Percentiles rank a stretch among this genome's conserved stretches.
Conservation (phyloP, 2,888 invertebrate genomes). For the Caenorhabditis doughertyi region DNA sequence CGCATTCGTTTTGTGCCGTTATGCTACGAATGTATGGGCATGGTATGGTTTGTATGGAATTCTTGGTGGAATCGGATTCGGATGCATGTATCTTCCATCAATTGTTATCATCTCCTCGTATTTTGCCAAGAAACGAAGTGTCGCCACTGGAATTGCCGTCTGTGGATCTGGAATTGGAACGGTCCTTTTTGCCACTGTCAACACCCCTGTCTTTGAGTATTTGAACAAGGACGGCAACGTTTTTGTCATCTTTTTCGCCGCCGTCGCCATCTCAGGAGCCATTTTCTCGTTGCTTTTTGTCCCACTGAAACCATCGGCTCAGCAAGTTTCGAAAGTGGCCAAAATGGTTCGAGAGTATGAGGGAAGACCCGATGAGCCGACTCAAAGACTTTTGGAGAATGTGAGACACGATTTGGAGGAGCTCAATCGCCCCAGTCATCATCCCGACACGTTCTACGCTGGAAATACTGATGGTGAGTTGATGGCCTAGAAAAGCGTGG, state of each 20-base stretch:
- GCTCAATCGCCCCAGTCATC: conserved; percentile 87
- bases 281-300: conserved; percentile 93
- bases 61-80: conserved; percentile 88
- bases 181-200: conserved; percentile 87
- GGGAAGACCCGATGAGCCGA: conserved; percentile 44
- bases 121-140: conserved; percentile 93
- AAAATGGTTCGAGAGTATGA: conserved; percentile 66
- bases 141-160: conserved; percentile 95
- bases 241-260: conserved; percentile 91
- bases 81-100: conserved; percentile 96
- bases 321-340: conserved; percentile 77
- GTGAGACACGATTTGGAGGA: conserved; percentile 76
- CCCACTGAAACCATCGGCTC: conserved; percentile 73
- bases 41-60: conserved; percentile 86
- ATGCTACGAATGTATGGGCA: conserved; percentile 86
- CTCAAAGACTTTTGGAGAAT: conserved; percentile 69
- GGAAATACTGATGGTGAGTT: conserved; percentile 87
- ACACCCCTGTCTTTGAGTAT: conserved; percentile 67
- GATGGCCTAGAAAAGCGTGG: no score
- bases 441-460: conserved; percentile 93
- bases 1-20: conserved; percentile 90
- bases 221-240: conserved; percentile 89
- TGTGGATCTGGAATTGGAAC: conserved; percentile 98
- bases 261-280: conserved; percentile 90
- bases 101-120: conserved; percentile 98